Conservation (phyloP, 1,140 invertebrate species). For the Charaxes varanes region DNA sequence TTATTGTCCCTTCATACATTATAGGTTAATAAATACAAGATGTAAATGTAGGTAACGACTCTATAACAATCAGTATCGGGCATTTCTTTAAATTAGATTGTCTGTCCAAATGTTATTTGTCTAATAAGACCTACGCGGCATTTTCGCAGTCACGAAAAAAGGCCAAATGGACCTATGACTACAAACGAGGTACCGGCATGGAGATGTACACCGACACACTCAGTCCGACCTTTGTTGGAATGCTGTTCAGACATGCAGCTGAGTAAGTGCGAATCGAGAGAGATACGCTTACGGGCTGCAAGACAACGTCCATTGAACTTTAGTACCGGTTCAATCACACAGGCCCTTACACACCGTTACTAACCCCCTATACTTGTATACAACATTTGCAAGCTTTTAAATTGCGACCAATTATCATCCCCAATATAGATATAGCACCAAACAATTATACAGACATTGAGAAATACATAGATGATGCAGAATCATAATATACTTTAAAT, state of each 20-base stretch:
- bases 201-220: constrained; percentile 99
- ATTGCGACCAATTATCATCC: no score
- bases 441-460: constrained; percentile 3
- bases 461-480: not conserved
- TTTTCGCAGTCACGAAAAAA: constrained; percentile 90
- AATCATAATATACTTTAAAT: constrained; percentile 1
- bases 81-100: no score
- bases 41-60: no score
- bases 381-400: not conserved
- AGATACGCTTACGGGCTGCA: constrained; percentile 32
- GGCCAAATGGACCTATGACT: constrained; percentile 98
- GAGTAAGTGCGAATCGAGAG: constrained; percentile 90
- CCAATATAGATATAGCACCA: constrained; percentile 1
- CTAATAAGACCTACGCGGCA: constrained; percentile 37
- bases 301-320: constrained; percentile 14
- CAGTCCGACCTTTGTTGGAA: constrained; percentile 96
- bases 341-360: constrained; percentile 7
- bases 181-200: constrained; percentile 98
- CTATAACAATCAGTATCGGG: no score
- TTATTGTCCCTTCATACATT: no score
- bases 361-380: constrained; percentile 8
- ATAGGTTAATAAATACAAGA: no score
- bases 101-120: no score
- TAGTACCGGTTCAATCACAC: constrained; percentile 16
- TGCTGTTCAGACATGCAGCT: constrained; percentile 97